Evolutionary conservation across 2,113 vertebrate genomes (phyloP).

Genomic region (Platichthys flesus): DNA sequence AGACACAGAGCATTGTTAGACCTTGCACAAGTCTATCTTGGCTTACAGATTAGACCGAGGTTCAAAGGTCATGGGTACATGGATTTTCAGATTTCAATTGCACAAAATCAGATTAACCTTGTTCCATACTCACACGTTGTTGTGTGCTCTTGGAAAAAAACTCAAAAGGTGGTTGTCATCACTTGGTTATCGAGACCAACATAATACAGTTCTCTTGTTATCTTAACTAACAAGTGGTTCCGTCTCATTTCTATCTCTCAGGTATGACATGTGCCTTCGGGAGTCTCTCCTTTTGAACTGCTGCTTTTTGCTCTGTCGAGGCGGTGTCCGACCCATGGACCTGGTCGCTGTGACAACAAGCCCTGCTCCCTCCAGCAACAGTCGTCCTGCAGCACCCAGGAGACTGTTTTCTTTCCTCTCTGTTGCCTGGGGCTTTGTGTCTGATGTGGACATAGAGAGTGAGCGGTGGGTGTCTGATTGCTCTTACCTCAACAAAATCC

Average conservation of each 20-base stretch:
- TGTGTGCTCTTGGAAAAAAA: no score
- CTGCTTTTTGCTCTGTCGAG: slow-evolving; percentile 90
- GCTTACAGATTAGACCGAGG: not conserved
- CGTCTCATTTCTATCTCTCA: slow-evolving; percentile 48
- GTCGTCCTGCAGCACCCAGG: slow-evolving; percentile 61
- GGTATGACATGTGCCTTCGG: slow-evolving; percentile 89
- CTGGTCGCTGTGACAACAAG: slow-evolving; percentile 90
- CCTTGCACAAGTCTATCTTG: not conserved
- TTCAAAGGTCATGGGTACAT: not conserved
- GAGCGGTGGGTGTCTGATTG: slow-evolving; percentile 79
- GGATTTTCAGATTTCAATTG: not conserved
- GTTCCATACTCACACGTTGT: not conserved
- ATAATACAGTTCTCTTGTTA: not conserved
- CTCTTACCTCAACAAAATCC: not conserved
- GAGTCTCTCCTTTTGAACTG: slow-evolving; percentile 91
- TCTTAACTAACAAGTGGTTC: not conserved
- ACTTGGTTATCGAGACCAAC: not conserved
- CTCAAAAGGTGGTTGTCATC: not conserved
- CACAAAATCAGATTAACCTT: not conserved
- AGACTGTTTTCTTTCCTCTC: slow-evolving; percentile 90
- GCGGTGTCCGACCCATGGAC: slow-evolving; percentile 86
- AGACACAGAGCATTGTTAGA: not conserved
- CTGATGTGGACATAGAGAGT: slow-evolving; percentile 93
- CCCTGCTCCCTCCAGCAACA: slow-evolving; percentile 76
- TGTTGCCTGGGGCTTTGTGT: slow-evolving; percentile 94